A percentile compares a stretch with the other conserved stretches of the same genome.
phyloP scores from a whole-genome alignment of 2,113 vertebrate species.

The Cynoglossus semilaevis region DNA sequence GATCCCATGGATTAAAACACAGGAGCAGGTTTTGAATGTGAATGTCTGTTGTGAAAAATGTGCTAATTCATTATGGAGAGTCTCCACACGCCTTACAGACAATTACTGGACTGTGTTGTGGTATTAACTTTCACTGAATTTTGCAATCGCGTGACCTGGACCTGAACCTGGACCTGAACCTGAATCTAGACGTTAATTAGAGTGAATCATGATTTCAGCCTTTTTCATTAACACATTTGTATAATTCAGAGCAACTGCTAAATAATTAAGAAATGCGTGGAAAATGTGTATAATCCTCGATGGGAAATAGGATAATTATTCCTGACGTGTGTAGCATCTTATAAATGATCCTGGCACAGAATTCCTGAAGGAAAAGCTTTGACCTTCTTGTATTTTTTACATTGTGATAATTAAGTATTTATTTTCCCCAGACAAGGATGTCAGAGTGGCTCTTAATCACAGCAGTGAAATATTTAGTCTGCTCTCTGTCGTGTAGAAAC shows the following conservation, averaged over 20 bases:
- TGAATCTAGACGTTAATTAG: too few species aligned
- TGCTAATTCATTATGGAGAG: too few species aligned
- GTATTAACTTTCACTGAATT: conserved; percentile 22
- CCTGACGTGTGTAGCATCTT: too few species aligned
- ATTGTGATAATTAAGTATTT: conserved; percentile 41
- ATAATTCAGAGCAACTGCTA: too few species aligned
- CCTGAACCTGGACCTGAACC: too few species aligned
- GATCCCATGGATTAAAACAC: not conserved
- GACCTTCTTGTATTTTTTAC: conserved; percentile 10
- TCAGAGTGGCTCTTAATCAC: conserved; percentile 33
- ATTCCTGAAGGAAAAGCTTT: conserved; percentile 36
- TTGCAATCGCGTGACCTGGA: too few species aligned
- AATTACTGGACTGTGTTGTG: conserved; percentile 25
- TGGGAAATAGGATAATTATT: not conserved
- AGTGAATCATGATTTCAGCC: too few species aligned
- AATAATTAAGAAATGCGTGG: too few species aligned
- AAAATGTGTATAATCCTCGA: not conserved
- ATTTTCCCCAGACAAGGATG: conserved; percentile 23
- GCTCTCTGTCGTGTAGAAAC: not conserved
- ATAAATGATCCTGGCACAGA: conserved; percentile 9
- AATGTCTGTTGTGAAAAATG: too few species aligned
- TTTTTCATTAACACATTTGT: too few species aligned
- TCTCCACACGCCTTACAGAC: conserved; percentile 6
- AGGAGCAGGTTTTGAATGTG: conserved; percentile 2
- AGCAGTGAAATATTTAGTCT: not conserved